Conservation (phyloP, 2,888 invertebrate genomes). For the Oligia fasciuncula region DNA sequence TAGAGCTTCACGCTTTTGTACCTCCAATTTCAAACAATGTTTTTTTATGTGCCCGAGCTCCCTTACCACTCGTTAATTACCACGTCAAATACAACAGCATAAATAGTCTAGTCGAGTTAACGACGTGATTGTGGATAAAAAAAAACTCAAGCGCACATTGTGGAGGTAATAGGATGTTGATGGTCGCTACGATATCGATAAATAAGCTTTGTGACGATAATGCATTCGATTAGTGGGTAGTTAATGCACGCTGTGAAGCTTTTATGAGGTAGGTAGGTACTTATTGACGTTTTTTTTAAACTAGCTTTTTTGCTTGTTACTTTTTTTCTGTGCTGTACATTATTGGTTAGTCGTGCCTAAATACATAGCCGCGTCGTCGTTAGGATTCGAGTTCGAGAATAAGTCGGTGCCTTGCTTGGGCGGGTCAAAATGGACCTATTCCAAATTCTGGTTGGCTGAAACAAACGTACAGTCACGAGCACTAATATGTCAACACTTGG, state of each 20-base stretch:
- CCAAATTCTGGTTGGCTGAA: background rate
- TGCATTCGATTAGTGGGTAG: slow-evolving; percentile 48
- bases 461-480: background rate
- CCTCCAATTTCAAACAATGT: background rate
- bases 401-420: background rate
- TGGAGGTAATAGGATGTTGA: slow-evolving; percentile 55
- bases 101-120: slow-evolving; percentile 55
- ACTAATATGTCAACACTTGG: too few species aligned
- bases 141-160: slow-evolving; percentile 41
- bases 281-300: background rate
- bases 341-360: background rate
- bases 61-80: slow-evolving; percentile 51
- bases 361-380: too few species aligned
- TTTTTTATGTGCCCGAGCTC: background rate
- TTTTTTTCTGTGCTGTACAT: background rate
- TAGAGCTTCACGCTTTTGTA: background rate
- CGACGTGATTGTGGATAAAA: slow-evolving; percentile 56
- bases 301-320: background rate
- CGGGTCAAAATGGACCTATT: background rate
- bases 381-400: background rate
- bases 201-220: slow-evolving; percentile 56
- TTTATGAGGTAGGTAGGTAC: slow-evolving; percentile 10
- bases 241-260: slow-evolving; percentile 26
- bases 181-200: slow-evolving; percentile 55
- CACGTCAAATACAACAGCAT: slow-evolving; percentile 63